These are phyloP conservation scores for Porites evermanni DNA, from an alignment of 92 coral and sea anemone species.

Conservation along the genomic window DNA sequence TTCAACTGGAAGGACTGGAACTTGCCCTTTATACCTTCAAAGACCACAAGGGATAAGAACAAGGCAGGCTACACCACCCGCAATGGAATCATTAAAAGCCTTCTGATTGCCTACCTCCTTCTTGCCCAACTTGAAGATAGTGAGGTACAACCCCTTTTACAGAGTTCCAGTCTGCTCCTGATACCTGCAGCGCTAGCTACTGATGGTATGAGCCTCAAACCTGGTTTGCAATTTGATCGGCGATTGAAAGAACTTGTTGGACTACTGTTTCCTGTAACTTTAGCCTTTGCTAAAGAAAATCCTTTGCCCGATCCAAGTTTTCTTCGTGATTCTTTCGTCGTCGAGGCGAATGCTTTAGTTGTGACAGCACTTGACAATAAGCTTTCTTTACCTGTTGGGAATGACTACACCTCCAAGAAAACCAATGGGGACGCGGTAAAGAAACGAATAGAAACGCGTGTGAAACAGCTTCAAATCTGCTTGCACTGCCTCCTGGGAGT, in stretches of 20 bases:
- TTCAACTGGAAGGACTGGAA: constrained; percentile 61
- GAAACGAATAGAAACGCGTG: constrained; percentile 36
- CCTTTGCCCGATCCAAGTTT: constrained; percentile 44
- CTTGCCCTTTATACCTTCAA: constrained; percentile 53
- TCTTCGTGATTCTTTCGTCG: constrained; percentile 36
- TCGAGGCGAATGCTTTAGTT: constrained; percentile 36
- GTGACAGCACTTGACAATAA: constrained; percentile 45
- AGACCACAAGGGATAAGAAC: constrained; percentile 42
- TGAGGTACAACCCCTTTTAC: constrained; percentile 47
- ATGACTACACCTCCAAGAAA: constrained; percentile 39
- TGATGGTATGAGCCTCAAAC: constrained; percentile 38
- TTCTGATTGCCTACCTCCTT: constrained; percentile 38
- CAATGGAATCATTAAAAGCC: constrained; percentile 50
- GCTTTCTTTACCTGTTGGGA: constrained; percentile 56
- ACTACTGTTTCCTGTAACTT: constrained; percentile 31
- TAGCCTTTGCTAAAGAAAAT: constrained; percentile 27
- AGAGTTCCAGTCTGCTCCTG: neutral
- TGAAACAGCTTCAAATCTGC: constrained; percentile 54
- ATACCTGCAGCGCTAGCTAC: constrained; percentile 53
- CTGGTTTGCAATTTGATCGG: constrained; percentile 43
- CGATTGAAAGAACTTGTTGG: constrained; percentile 47
- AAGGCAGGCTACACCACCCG: constrained; percentile 56
- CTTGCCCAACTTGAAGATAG: constrained; percentile 42
- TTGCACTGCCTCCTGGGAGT: constrained; percentile 30
- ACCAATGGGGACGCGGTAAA: constrained; percentile 37